Conservation (phyloP, 2,113 vertebrate species). For the Pseudolaguvia tuberculata region DNA sequence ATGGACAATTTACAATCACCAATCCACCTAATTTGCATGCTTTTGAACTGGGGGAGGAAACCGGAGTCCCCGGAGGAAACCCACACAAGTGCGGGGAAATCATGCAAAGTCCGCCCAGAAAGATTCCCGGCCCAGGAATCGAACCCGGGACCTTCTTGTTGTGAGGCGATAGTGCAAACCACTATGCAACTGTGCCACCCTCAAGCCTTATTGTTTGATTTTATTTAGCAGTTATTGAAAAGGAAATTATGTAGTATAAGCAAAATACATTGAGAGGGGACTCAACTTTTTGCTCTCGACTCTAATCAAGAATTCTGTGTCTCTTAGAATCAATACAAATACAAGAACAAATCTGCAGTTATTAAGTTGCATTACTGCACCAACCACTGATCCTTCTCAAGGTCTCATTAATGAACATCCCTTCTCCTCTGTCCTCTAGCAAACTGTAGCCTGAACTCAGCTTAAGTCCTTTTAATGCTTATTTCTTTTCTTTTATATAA, state of each 20-base stretch:
- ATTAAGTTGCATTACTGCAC: constrained; percentile 25
- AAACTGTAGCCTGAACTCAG: not conserved
- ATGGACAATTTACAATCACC: too few species aligned
- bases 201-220: constrained; percentile 50
- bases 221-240: constrained; percentile 50
- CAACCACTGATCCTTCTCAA: constrained; percentile 19
- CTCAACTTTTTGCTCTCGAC: constrained; percentile 7
- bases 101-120: too few species aligned
- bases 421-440: constrained; percentile 1
- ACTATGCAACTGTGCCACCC: too few species aligned
- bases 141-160: too few species aligned
- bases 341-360: constrained; percentile 42
- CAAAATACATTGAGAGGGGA: not conserved
- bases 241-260: constrained; percentile 49
- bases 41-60: too few species aligned
- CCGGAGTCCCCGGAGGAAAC: too few species aligned
- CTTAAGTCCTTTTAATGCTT: constrained; percentile 2
- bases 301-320: constrained; percentile 22
- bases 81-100: too few species aligned
- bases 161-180: too few species aligned
- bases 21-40: too few species aligned
- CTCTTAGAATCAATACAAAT: constrained; percentile 43
- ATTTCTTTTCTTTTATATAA: too few species aligned
- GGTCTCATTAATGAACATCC: constrained; percentile 29
- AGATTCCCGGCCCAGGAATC: too few species aligned